phyloP scores from a whole-genome alignment of 2,797 vertebrate species.

The Pogonophryne albipinna region DNA sequence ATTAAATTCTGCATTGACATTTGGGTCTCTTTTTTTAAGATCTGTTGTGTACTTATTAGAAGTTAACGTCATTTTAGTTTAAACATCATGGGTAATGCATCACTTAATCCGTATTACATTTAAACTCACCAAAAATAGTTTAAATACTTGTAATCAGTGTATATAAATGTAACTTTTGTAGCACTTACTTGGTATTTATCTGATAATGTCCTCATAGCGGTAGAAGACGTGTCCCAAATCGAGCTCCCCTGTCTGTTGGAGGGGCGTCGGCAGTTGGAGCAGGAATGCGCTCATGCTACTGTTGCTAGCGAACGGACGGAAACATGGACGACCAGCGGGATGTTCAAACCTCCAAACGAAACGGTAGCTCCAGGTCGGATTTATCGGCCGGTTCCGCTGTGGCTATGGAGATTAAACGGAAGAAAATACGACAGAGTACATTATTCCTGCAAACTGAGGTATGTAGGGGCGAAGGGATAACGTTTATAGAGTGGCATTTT shows the following conservation, averaged over 20 bases:
- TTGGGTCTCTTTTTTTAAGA: neutral
- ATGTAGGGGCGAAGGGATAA: neutral
- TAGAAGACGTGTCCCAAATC: accelerated
- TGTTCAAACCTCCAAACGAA: slow-evolving; percentile 82
- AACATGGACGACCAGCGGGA: slow-evolving; percentile 81
- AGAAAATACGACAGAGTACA: slow-evolving; percentile 82
- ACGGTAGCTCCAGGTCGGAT: slow-evolving; percentile 49
- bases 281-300: slow-evolving; percentile 16
- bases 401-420: slow-evolving; percentile 86
- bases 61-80: neutral
- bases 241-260: slow-evolving; percentile 32
- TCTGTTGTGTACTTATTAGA: too few species aligned
- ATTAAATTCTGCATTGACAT: neutral
- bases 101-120: too few species aligned
- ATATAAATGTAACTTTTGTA: neutral
- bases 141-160: neutral
- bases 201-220: neutral
- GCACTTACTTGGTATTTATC: neutral
- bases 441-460: slow-evolving; percentile 83
- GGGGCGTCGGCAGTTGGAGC: slow-evolving; percentile 31
- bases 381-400: slow-evolving; percentile 81
- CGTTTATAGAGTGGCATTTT: neutral
- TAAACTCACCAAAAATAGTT: too few species aligned
- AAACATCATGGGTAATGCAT: neutral
- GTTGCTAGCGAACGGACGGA: slow-evolving; percentile 43